Evolutionary conservation across 2,797 vertebrate genomes (phyloP).

Genomic region (Lepus oiostolus): DNA sequence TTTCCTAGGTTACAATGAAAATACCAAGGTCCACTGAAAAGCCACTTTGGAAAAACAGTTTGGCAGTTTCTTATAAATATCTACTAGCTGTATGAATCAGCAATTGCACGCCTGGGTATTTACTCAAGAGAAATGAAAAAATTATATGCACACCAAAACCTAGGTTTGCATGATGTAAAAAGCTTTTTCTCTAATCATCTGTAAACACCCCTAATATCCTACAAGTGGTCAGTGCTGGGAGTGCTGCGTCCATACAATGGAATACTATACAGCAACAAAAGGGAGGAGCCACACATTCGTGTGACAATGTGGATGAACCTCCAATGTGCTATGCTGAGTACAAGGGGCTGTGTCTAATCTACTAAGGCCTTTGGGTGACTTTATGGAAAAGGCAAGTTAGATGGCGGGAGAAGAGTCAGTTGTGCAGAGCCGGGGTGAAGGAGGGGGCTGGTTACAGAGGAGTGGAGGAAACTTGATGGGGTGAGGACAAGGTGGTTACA

Average conservation of each 20-base stretch:
- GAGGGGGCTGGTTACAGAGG: background rate
- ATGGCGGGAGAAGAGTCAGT: background rate
- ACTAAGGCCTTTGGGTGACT: background rate
- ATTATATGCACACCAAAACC: background rate
- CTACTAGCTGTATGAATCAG: background rate
- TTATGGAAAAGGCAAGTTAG: constrained; percentile 11
- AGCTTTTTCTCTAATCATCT: constrained; percentile 25
- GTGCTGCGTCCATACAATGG: background rate
- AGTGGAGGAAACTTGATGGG: background rate
- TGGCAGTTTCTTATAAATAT: background rate
- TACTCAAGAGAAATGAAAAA: constrained; percentile 51
- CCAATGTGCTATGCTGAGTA: background rate
- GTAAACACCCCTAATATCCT: background rate
- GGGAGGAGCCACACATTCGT: background rate
- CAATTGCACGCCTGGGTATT: background rate
- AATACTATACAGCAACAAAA: constrained; percentile 58
- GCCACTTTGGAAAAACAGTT: constrained; percentile 19
- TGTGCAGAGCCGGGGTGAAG: background rate
- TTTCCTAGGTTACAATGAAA: background rate
- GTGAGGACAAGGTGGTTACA: background rate
- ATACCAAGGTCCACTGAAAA: background rate
- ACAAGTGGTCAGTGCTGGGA: background rate
- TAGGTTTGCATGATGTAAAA: background rate
- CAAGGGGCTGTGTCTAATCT: background rate
- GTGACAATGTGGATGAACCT: background rate